Evolutionary conservation across 2,888 invertebrate genomes (phyloP), one percentile per base, ranked within the genome.

Genomic region (Antheraea assamensis): DNA sequence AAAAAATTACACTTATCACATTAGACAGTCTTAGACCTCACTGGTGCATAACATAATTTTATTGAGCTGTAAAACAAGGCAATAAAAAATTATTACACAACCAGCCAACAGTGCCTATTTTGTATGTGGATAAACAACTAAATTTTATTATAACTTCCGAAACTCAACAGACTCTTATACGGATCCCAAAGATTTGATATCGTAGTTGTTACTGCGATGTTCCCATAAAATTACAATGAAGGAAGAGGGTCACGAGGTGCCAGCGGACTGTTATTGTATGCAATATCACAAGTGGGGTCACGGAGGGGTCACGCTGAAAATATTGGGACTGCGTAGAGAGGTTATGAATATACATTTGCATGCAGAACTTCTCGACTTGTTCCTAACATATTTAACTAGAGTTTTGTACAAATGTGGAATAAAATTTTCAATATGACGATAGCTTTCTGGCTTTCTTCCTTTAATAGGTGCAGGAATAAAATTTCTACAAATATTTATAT

Each of bases 241-340:
- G 80, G 82, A 80, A 83, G 85, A 58, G 58, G 87, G 85, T 83
- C 85, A 83, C 85, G 82, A 81, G 82, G 84, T 82, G 81, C 83
- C 84, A 80, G 76, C 77, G 74, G 82, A 81, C 77, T 87, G 88
- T 90, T 89, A 88, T 88, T 88, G 87, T 86, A 88, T 86, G 88
- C 83, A 87, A 87, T 89, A 88, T 90, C 85, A 80, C 81, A 79
- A 82, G 83, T 82, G 80, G 79, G 79, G 80, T 78, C 82, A 64
- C 75, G 78, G 82, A 82, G 82, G 78, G 78, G 80, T 81, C 75
- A 78, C 77, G 81, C 73, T 78, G 78, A 85, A 89, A 86, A 86
- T 87, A 85, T 83, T 80, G 75, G 83, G 85, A 84, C 82, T 79
- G 81, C 77, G 78, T 74, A 76, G 78, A 84, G 84, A 79, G 81